Evolutionary conservation across 2,888 invertebrate species (phyloP), one percentile per base, ranked within the genome.

Genomic region (Hirtodrosophila alboralis): DNA sequence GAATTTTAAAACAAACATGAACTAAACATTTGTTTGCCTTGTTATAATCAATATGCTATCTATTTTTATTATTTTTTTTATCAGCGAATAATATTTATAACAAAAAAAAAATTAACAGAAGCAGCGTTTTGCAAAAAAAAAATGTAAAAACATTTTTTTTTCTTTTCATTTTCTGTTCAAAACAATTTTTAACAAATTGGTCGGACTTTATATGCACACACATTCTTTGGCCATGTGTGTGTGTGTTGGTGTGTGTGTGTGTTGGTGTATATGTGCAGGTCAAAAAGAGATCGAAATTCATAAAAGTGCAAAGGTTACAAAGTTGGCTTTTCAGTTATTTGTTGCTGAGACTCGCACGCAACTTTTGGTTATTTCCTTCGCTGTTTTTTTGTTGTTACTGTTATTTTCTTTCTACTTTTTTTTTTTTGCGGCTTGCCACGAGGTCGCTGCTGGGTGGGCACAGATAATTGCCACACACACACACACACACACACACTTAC

Each of bases 291-390:
- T 75, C 70, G 73, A 71, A 79, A 83, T 72, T 65, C 68, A 63
- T 61, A 75, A 77, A 77, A 83, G 75, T 78, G 83, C 83, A 71
- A 71, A 77, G 76, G 79, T 78, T 77, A 78, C 71, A 77, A 76
- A 83, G 76, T 78, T 75, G 52, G 48, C 49, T 56, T 75, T 59
- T 37, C 59, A 66, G 33, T 53, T 49, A 54, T 53, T 56, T 56
- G 37, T 38, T 31, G 30, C 34, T 34, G 49, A 28, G 36, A 21
- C 51, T 56, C 33, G 27, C 74, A 63, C 74, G 63, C 74, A 68
- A 63, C 67, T 74, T 68, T 59, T 56, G 51, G 54, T 56, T 70
- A 60, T 61, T 37, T 49, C 48, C 47, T 43, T 47, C 47, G 45
- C 43, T 31, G 54, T 13, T 27, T 45, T 40, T 6, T 48, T 47